A percentile compares a stretch with the other conserved stretches of the same genome.
These are phyloP conservation scores for Hycleus cichorii DNA, from an alignment of 1,140 invertebrate species.

Conservation along the genomic window DNA sequence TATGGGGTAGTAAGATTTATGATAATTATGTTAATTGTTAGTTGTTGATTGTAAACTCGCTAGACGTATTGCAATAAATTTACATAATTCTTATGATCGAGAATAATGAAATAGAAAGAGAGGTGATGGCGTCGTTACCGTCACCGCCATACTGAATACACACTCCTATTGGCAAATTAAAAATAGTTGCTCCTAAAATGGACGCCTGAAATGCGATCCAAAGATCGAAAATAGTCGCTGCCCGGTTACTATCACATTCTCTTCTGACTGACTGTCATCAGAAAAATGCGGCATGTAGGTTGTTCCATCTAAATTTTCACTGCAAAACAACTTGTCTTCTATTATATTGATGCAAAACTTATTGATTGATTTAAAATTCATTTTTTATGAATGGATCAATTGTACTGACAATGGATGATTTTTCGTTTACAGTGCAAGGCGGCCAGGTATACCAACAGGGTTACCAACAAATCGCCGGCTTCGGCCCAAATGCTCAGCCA, in stretches of 20 bases:
- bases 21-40: too few relatives aligned
- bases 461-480: constrained; percentile 52
- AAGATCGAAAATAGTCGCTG: constrained; percentile 29
- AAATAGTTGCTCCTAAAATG: constrained; percentile 55
- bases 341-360: not conserved
- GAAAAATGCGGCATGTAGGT: constrained; percentile 17
- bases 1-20: too few relatives aligned
- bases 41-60: too few relatives aligned
- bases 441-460: constrained; percentile 43
- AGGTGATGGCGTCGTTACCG: not conserved
- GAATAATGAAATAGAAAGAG: too few relatives aligned
- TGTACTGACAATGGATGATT: constrained; percentile 11
- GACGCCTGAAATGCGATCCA: constrained; percentile 52
- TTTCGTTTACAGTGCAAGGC: constrained; percentile 44
- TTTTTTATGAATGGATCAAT: not conserved
- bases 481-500: constrained; percentile 55
- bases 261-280: constrained; percentile 11
- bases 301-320: not conserved
- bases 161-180: constrained; percentile 35
- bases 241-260: constrained; percentile 12
- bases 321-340: not conserved
- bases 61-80: constrained; percentile 2
- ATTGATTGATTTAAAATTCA: not conserved
- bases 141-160: not conserved
- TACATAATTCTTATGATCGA: constrained; percentile 10